Percentiles rank a stretch among this genome's conserved stretches.
phyloP scores from a whole-genome alignment of 92 coral and sea anemone species.

The Hydrozoanthus gracilis region DNA sequence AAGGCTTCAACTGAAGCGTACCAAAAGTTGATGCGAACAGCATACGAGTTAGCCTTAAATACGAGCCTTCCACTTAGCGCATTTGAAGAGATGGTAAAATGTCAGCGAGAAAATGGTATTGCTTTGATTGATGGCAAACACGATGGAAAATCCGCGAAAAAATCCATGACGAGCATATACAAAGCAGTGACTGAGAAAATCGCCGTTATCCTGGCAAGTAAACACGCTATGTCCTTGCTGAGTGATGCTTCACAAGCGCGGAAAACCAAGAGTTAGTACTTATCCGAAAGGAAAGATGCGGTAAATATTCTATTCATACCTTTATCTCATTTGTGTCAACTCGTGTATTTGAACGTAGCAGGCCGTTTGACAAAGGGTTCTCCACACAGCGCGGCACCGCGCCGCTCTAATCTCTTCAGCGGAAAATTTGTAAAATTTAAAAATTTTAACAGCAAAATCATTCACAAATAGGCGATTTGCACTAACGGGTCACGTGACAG shows the following conservation, averaged over 20 bases:
- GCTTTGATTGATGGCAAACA: slow-evolving; percentile 44
- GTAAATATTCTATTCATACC: background rate
- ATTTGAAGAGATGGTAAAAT: slow-evolving; percentile 36
- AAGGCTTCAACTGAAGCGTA: slow-evolving; percentile 20
- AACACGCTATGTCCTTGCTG: slow-evolving; percentile 33
- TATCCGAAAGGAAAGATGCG: slow-evolving; percentile 37
- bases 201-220: slow-evolving; percentile 38
- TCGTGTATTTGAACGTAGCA: no score
- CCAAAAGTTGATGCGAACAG: slow-evolving; percentile 37
- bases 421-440: no score
- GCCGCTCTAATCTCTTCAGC: no score
- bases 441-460: no score
- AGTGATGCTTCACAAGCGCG: slow-evolving; percentile 44
- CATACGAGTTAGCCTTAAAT: slow-evolving; percentile 21
- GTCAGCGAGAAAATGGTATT: slow-evolving; percentile 48
- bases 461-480: no score
- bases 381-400: no score
- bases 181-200: slow-evolving; percentile 44
- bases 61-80: slow-evolving; percentile 3
- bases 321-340: no score
- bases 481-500: no score
- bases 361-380: no score
- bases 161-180: slow-evolving; percentile 27
- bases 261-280: slow-evolving; percentile 47
- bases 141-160: slow-evolving; percentile 36